A percentile compares a stretch with the other conserved stretches of the same genome.
These are phyloP conservation scores for Pseudochaenichthys georgianus DNA, from an alignment of 2,797 vertebrate species.

Conservation along the genomic window DNA sequence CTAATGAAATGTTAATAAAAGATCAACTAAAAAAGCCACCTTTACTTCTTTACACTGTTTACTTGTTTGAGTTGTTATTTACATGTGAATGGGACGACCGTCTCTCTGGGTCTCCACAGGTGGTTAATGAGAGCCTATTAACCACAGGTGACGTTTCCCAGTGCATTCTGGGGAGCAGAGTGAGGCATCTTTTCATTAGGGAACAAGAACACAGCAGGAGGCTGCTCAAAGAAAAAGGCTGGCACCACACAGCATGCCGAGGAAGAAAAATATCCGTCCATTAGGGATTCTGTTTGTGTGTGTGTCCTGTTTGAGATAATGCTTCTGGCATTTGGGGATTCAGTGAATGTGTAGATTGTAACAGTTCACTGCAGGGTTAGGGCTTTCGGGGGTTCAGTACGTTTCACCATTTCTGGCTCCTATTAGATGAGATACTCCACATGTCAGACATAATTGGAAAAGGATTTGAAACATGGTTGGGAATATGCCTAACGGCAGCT, in stretches of 20 bases:
- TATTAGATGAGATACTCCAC: conserved; percentile 2
- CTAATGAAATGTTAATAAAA: not conserved
- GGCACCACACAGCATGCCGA: conserved; percentile 23
- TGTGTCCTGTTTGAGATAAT: conserved; percentile 22
- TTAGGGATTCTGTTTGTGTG: conserved; percentile 4
- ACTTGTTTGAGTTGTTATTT: conserved; percentile 31
- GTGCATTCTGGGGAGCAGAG: conserved; percentile 40
- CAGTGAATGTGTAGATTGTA: conserved; percentile 4
- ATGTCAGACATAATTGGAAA: not conserved
- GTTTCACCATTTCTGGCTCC: not conserved
- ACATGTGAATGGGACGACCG: conserved; percentile 41
- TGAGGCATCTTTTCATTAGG: conserved; percentile 47
- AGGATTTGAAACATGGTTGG: not conserved
- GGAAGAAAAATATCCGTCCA: conserved; percentile 16
- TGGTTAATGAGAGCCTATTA: conserved; percentile 52
- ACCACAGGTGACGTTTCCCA: conserved; percentile 57
- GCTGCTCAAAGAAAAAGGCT: conserved; percentile 31
- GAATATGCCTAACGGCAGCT: not conserved
- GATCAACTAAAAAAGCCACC: not conserved
- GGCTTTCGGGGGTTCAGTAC: conserved; percentile 1
- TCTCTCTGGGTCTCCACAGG: conserved; percentile 45
- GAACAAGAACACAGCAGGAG: conserved; percentile 55
- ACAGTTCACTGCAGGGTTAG: conserved; percentile 1
- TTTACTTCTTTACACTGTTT: not conserved
- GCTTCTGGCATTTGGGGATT: conserved; percentile 10